These are phyloP conservation scores for Cardiocondyla obscurior DNA, from an alignment of 1,140 invertebrate genomes.

Conservation along the genomic window DNA sequence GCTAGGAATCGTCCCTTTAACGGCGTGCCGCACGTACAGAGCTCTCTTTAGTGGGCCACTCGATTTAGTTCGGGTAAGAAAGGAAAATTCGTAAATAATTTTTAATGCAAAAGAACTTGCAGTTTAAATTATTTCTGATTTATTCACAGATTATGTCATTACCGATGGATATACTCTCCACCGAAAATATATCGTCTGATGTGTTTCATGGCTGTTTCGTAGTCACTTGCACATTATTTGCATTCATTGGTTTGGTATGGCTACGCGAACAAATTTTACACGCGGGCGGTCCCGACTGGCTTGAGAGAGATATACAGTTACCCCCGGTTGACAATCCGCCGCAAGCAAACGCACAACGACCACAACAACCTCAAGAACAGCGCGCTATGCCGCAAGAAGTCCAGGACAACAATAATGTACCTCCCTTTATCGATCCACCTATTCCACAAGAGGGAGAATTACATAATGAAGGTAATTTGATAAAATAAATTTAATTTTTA, in stretches of 20 bases:
- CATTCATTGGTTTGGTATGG: constrained; percentile 99
- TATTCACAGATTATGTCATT: constrained; percentile 88
- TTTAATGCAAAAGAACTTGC: too few species aligned
- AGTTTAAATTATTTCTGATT: background rate
- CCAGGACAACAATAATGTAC: constrained; percentile 82
- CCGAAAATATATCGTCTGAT: constrained; percentile 96
- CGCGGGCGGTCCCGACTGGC: constrained; percentile 97
- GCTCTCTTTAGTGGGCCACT: constrained; percentile 96
- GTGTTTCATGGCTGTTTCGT: constrained; percentile 98
- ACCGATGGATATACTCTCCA: constrained; percentile 96
- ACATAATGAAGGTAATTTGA: constrained; percentile 65
- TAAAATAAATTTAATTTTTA: background rate
- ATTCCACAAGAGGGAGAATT: constrained; percentile 63
- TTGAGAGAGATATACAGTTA: constrained; percentile 88
- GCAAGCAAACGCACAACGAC: constrained; percentile 63
- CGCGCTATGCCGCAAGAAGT: constrained; percentile 71
- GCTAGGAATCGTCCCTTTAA: constrained; percentile 98
- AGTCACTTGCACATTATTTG: constrained; percentile 97
- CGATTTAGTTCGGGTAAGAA: constrained; percentile 86
- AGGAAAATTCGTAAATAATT: background rate
- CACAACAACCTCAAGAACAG: constrained; percentile 68
- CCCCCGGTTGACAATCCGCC: constrained; percentile 80
- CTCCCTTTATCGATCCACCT: constrained; percentile 79
- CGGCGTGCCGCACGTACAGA: constrained; percentile 97
- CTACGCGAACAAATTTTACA: constrained; percentile 98